Evolutionary conservation across 2,797 vertebrate genomes (phyloP), one percentile per base, ranked within the genome.

Genomic region (Ataeniobius toweri): DNA sequence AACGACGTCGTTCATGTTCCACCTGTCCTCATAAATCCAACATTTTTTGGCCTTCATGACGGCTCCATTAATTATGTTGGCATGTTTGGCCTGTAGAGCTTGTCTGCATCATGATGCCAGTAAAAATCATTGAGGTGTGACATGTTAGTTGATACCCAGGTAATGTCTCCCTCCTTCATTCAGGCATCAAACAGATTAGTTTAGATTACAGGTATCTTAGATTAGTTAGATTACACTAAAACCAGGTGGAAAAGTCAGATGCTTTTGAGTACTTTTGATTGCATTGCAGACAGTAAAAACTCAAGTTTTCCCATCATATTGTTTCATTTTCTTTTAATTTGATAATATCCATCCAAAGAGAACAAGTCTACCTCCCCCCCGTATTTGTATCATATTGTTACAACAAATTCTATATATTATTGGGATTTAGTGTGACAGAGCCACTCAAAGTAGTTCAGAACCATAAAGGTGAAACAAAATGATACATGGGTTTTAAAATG

Each of bases 11-110:
- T 0, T 14, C n/a, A 69, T 67, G 63, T 67, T 69, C 67, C 22
- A 24, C 65, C 65, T 68, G 65, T 68, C 65, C 44, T 68, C 65
- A 44, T 68, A 44, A 44, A 26, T 46, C 67, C 46, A 44, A 44
- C 22, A 22, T 68, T 44, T 44, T 14, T 31, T 2, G 4, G 18
- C 9, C 63, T 12, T 18, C 31, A 39, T 3, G 20, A 9, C 31
- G 10, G 36, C 63, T 63, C 6, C 0, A 13, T 16, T 36, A 63
- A 36, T 63, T 65, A 65, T 65, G 36, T 31, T 22, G 20, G 20
- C 61, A 22, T 65, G 36, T 65, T 39, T 36, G 53, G 53, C 20
- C 53, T 8, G 53, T 55, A 20, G 20, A 22, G 53, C 53, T 24
- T 8, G 6, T 22, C 53, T 55, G 53, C 53, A 55, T 6, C 20